Evolutionary conservation across 2,888 invertebrate species (phyloP), one percentile per base, ranked within the genome.

Genomic region (Oscheius onirici): DNA sequence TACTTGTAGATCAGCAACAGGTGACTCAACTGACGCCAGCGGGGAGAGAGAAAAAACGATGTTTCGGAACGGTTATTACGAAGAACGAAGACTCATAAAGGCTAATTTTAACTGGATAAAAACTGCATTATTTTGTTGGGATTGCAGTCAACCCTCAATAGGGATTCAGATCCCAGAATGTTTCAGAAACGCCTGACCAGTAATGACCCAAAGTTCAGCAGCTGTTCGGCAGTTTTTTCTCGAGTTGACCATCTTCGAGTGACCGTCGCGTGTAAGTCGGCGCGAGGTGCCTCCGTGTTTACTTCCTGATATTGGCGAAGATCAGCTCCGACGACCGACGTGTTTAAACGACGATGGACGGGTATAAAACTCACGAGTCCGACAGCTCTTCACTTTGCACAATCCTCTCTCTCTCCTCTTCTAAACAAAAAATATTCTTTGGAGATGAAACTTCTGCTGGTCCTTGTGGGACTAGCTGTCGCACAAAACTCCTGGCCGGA

Each of bases 251-350:
- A 2, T 26, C 26, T 8, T 15, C 43, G 34, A 63, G 6, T 58
- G 58, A 58, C 58, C 58, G 58, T 41, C 58, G 58, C 43, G 63
- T 63, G 49, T 26, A 17, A n/a, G 46, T 63, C 63, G 6, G 49
- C 20, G 49, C 63, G 34, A 28, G 46, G 26, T 28, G 44, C 49
- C 28, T 28, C 51, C 20, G 15, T 63, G 34, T 63, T 63, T 63
- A 63, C 63, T 63, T 63, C 63, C 63, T 63, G 63, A 63, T 63
- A 63, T 63, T 63, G 44, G 63, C 46, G 49, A 49, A 49, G 63
- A 63, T 63, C 63, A 63, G 63, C 51, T 8, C 49, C 63, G 63
- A 17, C 58, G n/a, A 17, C 49, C 46, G 63, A 63, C 63, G 63
- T 63, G 63, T 63, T 63, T 63, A 61, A 61, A 43, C 46, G 44